These are phyloP conservation scores for Tuta absoluta DNA, from an alignment of 2,888 invertebrate genomes.

Conservation along the genomic window DNA sequence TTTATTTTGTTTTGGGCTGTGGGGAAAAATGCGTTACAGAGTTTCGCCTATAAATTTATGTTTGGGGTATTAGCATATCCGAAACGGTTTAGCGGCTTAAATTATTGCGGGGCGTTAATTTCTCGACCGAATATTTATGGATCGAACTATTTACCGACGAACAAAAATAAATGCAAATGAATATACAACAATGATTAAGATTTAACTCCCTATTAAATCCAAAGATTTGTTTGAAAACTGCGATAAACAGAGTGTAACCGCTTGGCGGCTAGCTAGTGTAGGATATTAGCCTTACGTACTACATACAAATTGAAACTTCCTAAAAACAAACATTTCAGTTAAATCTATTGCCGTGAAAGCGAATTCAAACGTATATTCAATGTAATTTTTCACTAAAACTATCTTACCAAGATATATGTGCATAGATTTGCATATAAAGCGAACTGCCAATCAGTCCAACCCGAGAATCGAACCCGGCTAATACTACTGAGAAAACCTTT, in stretches of 20 bases:
- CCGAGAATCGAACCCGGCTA: slow-evolving; percentile 11
- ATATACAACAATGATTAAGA: too few relatives aligned
- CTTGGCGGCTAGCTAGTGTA: too few relatives aligned
- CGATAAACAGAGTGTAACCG: too few relatives aligned
- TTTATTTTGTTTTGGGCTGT: slow-evolving; percentile 32
- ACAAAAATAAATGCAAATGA: too few relatives aligned
- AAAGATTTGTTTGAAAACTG: too few relatives aligned
- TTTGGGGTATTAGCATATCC: slow-evolving; percentile 28
- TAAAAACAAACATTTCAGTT: too few relatives aligned
- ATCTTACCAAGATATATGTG: not conserved
- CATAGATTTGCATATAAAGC: slow-evolving; percentile 17
- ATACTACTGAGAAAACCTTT: slow-evolving; percentile 11
- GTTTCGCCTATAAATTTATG: slow-evolving; percentile 34
- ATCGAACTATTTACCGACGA: not conserved
- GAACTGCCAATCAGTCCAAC: slow-evolving; percentile 9
- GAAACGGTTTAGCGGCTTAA: slow-evolving; percentile 11
- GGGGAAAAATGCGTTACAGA: slow-evolving; percentile 14
- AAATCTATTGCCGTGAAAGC: not conserved
- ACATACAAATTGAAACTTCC: too few relatives aligned
- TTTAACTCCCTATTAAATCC: too few relatives aligned
- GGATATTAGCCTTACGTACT: too few relatives aligned
- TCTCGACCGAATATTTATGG: not conserved
- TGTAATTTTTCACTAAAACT: slow-evolving; percentile 4
- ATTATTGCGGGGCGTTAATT: slow-evolving; percentile 11
- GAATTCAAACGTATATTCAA: not conserved